These are phyloP conservation scores for Eulemur albifrons DNA, from an alignment of 2,797 vertebrate species.

Conservation along the genomic window DNA sequence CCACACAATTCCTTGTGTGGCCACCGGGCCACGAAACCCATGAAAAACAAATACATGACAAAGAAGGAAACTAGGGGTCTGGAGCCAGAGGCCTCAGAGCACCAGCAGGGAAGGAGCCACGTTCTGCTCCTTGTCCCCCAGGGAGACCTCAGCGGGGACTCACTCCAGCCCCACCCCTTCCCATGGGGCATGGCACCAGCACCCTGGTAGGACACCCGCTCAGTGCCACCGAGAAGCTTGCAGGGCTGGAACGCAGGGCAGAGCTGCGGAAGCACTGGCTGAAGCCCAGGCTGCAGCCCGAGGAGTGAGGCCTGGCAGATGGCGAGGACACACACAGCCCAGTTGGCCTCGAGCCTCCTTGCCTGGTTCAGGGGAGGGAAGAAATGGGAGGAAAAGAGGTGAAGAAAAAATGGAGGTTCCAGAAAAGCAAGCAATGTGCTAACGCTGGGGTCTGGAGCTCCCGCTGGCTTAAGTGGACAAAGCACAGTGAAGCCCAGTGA, in stretches of 20 bases:
- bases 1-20: neutral
- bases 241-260: neutral
- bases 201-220: neutral
- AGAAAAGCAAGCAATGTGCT: neutral
- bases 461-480: neutral
- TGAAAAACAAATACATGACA: neutral
- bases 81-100: neutral
- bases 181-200: neutral
- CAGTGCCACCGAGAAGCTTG: neutral
- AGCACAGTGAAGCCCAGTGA: neutral
- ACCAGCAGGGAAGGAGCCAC: neutral
- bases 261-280: slow-evolving; percentile 60
- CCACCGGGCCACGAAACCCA: neutral
- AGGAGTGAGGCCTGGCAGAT: slow-evolving; percentile 69
- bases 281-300: slow-evolving; percentile 47
- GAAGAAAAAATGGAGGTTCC: neutral
- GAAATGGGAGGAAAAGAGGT: neutral
- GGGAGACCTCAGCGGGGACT: neutral
- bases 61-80: neutral
- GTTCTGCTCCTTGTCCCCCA: neutral
- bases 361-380: neutral
- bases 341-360: slow-evolving; percentile 51
- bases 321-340: slow-evolving; percentile 59
- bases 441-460: neutral
- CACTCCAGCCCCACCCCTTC: neutral